Evolutionary conservation across 2,113 vertebrate genomes (phyloP).

Genomic region (Ranitomeya variabilis): DNA sequence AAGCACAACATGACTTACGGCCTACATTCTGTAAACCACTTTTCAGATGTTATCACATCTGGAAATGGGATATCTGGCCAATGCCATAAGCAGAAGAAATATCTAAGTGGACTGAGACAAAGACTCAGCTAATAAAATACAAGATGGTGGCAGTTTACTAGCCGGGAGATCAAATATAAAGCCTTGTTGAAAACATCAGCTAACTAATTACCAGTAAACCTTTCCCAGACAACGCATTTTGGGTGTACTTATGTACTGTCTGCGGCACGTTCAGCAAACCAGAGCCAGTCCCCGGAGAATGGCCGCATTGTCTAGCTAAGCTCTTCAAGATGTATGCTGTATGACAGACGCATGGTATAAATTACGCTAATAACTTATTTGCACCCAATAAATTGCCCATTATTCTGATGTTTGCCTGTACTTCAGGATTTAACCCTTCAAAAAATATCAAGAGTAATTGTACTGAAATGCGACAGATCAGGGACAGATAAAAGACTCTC

Average conservation of each 20-base stretch:
- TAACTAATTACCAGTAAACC: conserved; percentile 13
- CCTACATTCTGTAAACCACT: conserved; percentile 60
- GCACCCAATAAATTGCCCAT: conserved; percentile 51
- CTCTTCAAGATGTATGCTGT: conserved; percentile 34
- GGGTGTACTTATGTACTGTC: not conserved
- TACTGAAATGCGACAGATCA: not conserved
- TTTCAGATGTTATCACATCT: conserved; percentile 64
- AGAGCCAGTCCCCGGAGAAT: conserved; percentile 23
- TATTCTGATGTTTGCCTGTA: conserved; percentile 29
- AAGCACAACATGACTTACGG: conserved; percentile 48
- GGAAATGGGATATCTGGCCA: conserved; percentile 57
- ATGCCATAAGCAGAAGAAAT: not conserved
- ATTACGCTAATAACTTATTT: conserved; percentile 47
- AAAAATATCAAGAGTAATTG: not conserved
- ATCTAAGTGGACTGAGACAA: conserved; percentile 5
- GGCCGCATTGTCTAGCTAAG: conserved; percentile 9
- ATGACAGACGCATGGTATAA: conserved; percentile 23
- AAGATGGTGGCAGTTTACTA: conserved; percentile 35
- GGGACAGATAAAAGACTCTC: not conserved
- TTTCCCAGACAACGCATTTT: conserved; percentile 6
- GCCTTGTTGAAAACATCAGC: conserved; percentile 30
- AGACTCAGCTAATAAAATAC: conserved; percentile 36
- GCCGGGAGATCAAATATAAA: conserved; percentile 31
- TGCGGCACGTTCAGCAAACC: conserved; percentile 5
- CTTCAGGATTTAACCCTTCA: not conserved